These are phyloP conservation scores for Dermatophagoides farinae DNA, from an alignment of 1,140 invertebrate species.

Conservation along the genomic window DNA sequence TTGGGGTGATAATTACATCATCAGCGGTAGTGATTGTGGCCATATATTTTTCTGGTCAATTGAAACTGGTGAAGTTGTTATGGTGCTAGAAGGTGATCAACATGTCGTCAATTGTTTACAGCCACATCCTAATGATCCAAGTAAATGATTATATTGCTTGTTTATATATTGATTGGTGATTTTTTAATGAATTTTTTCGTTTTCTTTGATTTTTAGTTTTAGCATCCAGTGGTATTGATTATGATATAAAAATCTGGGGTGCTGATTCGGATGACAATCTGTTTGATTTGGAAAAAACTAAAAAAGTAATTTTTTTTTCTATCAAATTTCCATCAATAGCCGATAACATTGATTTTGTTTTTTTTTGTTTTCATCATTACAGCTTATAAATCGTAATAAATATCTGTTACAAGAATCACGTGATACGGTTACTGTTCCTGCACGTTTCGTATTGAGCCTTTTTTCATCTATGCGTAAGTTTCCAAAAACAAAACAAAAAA, in stretches of 20 bases:
- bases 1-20: conserved; percentile 69
- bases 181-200: not conserved
- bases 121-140: conserved; percentile 55
- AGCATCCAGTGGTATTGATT: conserved; percentile 71
- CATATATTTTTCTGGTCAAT: conserved; percentile 87
- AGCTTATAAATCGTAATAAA: conserved; percentile 61
- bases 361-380: not conserved
- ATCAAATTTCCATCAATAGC: not conserved
- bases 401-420: conserved; percentile 69
- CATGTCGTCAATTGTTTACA: conserved; percentile 66
- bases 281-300: conserved; percentile 44
- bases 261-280: conserved; percentile 36
- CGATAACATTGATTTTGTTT: not conserved
- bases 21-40: conserved; percentile 87
- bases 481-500: too few relatives aligned
- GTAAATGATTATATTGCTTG: too few relatives aligned
- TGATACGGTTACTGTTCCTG: conserved; percentile 70
- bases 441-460: conserved; percentile 68
- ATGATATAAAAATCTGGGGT: conserved; percentile 68
- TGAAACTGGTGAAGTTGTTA: conserved; percentile 51
- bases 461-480: conserved; percentile 54
- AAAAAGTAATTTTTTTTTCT: conserved; percentile 37
- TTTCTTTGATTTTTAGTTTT: conserved; percentile 31
- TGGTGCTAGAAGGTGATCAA: conserved; percentile 61
- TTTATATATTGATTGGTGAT: not conserved